phyloP scores from a whole-genome alignment of 2,888 invertebrate species.

The Pocota personata region DNA sequence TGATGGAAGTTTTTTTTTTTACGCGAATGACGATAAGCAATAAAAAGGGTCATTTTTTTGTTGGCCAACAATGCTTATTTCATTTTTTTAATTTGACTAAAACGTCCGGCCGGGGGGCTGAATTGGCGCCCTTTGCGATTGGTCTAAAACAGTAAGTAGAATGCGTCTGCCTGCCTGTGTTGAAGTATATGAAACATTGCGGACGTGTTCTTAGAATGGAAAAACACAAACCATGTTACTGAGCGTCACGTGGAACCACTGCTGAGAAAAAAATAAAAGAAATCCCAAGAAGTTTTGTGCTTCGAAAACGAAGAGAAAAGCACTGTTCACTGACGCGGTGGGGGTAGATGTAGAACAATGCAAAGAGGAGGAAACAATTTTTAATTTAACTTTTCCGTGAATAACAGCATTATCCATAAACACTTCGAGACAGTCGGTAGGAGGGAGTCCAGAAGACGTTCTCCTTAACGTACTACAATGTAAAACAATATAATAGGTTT shows the following conservation, averaged over 20 bases:
- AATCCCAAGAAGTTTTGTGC: constrained; percentile 55
- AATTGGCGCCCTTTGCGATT: constrained; percentile 28
- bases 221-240: constrained; percentile 41
- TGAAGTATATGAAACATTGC: constrained; percentile 6
- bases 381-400: constrained; percentile 74
- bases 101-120: constrained; percentile 53
- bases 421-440: constrained; percentile 49
- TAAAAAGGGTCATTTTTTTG: constrained; percentile 72
- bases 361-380: constrained; percentile 64
- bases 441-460: constrained; percentile 1
- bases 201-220: constrained; percentile 44
- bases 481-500: constrained; percentile 32
- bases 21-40: constrained; percentile 69
- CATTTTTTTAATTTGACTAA: constrained; percentile 73
- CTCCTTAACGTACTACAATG: constrained; percentile 15
- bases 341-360: constrained; percentile 45
- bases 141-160: constrained; percentile 25
- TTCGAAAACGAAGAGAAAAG: constrained; percentile 21
- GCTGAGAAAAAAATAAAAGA: constrained; percentile 20
- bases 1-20: constrained; percentile 58
- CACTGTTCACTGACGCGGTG: constrained; percentile 13
- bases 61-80: constrained; percentile 57
- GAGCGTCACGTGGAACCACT: constrained; percentile 26
- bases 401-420: constrained; percentile 71
- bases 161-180: constrained; percentile 41